These are phyloP conservation scores for Dynastes tityus DNA, from an alignment of 2,888 invertebrate genomes.

Conservation along the genomic window DNA sequence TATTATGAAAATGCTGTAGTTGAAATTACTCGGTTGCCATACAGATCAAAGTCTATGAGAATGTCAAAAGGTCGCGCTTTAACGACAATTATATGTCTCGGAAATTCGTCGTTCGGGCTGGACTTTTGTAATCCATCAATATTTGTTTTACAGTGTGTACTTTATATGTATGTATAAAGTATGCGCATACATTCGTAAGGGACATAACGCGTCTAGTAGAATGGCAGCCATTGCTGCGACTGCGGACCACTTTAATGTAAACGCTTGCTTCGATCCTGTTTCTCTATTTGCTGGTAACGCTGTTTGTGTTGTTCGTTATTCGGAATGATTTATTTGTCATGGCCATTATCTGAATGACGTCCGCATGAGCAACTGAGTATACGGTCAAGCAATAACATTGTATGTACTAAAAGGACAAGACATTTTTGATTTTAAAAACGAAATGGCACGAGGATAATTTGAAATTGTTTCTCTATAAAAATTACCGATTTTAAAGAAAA, in stretches of 20 bases:
- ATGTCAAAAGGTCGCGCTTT: slow-evolving; percentile 64
- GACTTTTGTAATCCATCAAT: slow-evolving; percentile 55
- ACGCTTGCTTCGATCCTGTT: background rate
- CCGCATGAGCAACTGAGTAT: background rate
- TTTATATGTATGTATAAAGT: slow-evolving; percentile 8
- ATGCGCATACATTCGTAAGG: background rate
- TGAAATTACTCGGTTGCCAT: slow-evolving; percentile 53
- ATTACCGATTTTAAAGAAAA: no score
- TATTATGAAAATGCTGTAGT: slow-evolving; percentile 60
- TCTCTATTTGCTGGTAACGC: slow-evolving; percentile 24
- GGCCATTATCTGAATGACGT: slow-evolving; percentile 35
- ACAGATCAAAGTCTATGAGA: slow-evolving; percentile 64
- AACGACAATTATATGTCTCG: slow-evolving; percentile 61
- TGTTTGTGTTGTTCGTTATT: slow-evolving; percentile 29
- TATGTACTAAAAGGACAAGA: no score
- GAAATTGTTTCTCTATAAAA: no score
- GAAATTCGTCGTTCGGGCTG: slow-evolving; percentile 58
- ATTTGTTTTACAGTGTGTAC: slow-evolving; percentile 51
- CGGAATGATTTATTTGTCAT: slow-evolving; percentile 40
- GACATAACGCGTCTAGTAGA: background rate
- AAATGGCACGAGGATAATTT: no score
- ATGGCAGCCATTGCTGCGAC: slow-evolving; percentile 51
- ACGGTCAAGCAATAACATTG: background rate
- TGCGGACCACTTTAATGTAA: slow-evolving; percentile 22
- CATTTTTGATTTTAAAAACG: no score